Evolutionary conservation across 2,113 vertebrate genomes (phyloP).

Genomic region (Aleadryas rufinucha): DNA sequence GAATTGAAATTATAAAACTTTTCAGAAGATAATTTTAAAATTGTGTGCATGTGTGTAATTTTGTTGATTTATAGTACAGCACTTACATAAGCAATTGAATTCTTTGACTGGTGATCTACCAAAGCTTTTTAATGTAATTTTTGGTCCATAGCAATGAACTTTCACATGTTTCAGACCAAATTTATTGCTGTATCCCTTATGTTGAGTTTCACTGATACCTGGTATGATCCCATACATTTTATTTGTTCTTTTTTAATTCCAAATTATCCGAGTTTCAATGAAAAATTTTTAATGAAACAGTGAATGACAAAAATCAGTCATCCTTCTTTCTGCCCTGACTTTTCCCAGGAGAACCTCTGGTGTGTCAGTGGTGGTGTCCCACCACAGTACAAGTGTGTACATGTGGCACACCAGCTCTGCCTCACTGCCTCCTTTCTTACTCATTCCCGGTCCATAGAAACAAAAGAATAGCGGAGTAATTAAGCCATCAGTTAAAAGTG

Average conservation of each 20-base stretch:
- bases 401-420: not conserved
- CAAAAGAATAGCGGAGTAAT: not conserved
- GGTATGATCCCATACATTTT: not conserved
- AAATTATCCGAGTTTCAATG: rapidly evolving
- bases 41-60: not conserved
- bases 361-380: not conserved
- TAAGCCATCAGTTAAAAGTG: not conserved
- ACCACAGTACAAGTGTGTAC: rapidly evolving
- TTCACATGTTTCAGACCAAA: not conserved
- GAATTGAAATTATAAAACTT: not conserved
- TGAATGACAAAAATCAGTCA: not conserved
- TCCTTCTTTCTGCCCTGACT: not conserved
- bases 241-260: not conserved
- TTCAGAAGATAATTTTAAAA: not conserved
- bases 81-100: not conserved
- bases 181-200: not conserved
- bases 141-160: not conserved
- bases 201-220: not conserved
- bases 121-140: not conserved
- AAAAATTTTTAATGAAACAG: not conserved
- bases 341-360: not conserved
- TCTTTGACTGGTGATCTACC: not conserved
- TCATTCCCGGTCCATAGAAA: not conserved
- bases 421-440: not conserved
- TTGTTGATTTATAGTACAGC: not conserved